Percentiles rank a stretch among this genome's conserved stretches.
phyloP scores from a whole-genome alignment of 2,113 vertebrate species.

The Ramphastos sulfuratus region DNA sequence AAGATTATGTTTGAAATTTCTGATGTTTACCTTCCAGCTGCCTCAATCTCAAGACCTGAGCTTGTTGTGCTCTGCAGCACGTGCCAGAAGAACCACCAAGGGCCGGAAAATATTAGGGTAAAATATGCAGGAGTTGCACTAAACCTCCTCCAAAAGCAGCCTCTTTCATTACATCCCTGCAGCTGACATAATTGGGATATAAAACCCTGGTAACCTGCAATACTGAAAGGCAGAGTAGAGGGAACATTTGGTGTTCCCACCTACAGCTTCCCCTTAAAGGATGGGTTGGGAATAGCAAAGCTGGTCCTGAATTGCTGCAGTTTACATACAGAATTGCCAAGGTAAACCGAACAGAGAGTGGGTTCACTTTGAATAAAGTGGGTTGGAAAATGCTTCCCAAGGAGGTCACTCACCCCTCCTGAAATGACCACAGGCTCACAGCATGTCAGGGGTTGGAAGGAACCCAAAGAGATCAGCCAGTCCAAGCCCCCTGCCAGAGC shows the following conservation, averaged over 20 bases:
- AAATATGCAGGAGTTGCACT: neutral
- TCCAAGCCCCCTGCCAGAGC: too few species aligned
- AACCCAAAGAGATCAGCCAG: too few species aligned
- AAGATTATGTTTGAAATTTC: neutral
- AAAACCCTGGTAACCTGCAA: neutral
- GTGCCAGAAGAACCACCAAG: neutral
- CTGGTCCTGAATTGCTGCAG: neutral
- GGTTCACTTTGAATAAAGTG: neutral
- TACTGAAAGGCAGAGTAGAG: neutral
- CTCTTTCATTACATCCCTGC: neutral
- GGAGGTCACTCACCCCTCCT: neutral
- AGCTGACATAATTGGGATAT: neutral
- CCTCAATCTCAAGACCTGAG: neutral
- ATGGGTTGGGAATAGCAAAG: neutral
- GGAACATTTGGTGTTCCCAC: neutral
- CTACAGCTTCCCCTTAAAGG: neutral
- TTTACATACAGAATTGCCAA: neutral
- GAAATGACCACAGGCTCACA: neutral
- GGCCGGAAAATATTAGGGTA: neutral
- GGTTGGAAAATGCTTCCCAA: constrained; percentile 1
- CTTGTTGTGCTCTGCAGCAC: neutral
- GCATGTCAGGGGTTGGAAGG: too few species aligned
- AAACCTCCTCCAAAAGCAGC: neutral
- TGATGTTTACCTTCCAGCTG: neutral
- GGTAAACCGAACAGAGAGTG: neutral